Evolutionary conservation across 2,113 vertebrate genomes (phyloP), one percentile per base, ranked within the genome.

Genomic region (Xenopus laevis): DNA sequence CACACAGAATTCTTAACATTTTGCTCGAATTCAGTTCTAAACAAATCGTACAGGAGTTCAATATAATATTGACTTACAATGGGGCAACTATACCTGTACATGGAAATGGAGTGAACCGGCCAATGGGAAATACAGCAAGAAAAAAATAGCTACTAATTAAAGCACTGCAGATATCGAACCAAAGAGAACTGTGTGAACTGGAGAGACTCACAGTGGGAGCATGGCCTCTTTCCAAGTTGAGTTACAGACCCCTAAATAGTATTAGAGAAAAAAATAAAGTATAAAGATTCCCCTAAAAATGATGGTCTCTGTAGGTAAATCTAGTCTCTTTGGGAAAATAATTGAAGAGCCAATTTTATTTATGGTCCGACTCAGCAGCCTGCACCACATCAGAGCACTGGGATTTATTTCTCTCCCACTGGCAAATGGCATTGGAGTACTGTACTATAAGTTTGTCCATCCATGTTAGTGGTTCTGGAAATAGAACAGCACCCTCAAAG

Each of bases 381-480:
- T 83, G 85, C 82, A 90, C 89, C 1, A 83, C 50, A 46, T 94
- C 91, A 0, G 95, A 91, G 90, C 97, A 98, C 52, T 94, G 91
- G 3, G 91, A 87, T 85, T 96, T 98, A 86, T 91, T 97, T 67
- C 91, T 95, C 84, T 98, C 94, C 96, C 96, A 99, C 73, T 98
- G 96, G 88, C 95, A 98, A 57, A 99, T 91, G 83, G 96, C 89
- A 5, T 97, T 92, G 83, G 95, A 87, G 21, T 98, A 99, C 71
- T 94, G 92, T 79, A 99, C 94, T 47, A 99, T 95, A 21, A 99
- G 93, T 86, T 99, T 99, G 88, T 99, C 97, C 97, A 99, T 99
- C 97, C 97, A 99, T 20, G 97, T 99, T 68, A 99, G 93, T 5
- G 97, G 97, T 68, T 99, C 92, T 0, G 97, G 97, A 79, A 99